Percentiles rank a stretch among this genome's conserved stretches.
These are phyloP conservation scores for Phenganax marumi DNA, from an alignment of 92 coral and sea anemone genomes.

Conservation along the genomic window DNA sequence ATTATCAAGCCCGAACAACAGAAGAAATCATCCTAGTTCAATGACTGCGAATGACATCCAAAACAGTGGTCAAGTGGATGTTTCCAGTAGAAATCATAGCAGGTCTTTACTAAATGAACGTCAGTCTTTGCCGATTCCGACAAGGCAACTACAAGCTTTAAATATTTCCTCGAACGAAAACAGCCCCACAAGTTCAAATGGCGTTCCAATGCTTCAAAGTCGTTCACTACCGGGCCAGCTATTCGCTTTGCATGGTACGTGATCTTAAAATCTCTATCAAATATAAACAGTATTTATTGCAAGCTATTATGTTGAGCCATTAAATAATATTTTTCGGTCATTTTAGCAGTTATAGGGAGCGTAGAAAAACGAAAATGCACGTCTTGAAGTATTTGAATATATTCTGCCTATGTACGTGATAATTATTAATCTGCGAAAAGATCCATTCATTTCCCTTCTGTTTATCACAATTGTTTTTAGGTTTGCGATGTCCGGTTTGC, in stretches of 20 bases:
- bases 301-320: not conserved
- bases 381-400: not conserved
- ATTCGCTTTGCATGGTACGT: constrained; percentile 38
- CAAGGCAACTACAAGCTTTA: constrained; percentile 15
- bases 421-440: not conserved
- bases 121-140: constrained; percentile 27
- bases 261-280: not conserved
- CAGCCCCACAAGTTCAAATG: constrained; percentile 15
- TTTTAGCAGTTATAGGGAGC: not conserved
- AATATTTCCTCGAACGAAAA: constrained; percentile 34
- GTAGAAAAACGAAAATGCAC: not conserved
- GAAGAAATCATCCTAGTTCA: constrained; percentile 33
- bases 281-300: not conserved
- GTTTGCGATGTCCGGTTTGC: constrained; percentile 97
- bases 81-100: constrained; percentile 34
- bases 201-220: constrained; percentile 25
- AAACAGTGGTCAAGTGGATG: not conserved
- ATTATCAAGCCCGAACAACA: constrained; percentile 23
- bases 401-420: not conserved
- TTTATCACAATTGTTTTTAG: constrained; percentile 50
- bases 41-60: constrained; percentile 22
- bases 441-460: not conserved
- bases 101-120: constrained; percentile 30
- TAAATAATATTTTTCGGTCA: not conserved
- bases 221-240: constrained; percentile 41